These are phyloP conservation scores for Bubo blakistoni DNA, from an alignment of 2,113 vertebrate genomes.

Conservation along the genomic window DNA sequence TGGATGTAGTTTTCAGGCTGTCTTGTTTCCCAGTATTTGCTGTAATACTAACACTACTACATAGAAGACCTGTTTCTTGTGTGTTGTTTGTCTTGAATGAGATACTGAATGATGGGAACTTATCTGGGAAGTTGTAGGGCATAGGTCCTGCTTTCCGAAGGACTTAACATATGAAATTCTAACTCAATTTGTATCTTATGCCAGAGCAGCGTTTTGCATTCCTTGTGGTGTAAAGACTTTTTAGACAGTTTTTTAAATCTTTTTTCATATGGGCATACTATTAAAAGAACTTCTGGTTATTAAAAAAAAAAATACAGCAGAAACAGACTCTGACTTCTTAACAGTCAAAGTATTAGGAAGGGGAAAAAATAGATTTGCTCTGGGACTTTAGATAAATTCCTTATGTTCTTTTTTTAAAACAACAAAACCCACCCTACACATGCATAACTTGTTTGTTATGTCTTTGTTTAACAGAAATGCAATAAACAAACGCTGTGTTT, in stretches of 20 bases:
- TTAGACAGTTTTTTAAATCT: neutral
- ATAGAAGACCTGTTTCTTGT: neutral
- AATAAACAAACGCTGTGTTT: neutral
- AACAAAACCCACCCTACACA: neutral
- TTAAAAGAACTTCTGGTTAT: neutral
- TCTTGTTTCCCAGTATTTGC: neutral
- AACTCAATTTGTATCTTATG: neutral
- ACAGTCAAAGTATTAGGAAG: neutral
- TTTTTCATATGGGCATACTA: neutral
- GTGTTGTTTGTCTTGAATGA: neutral
- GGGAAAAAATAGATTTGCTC: neutral
- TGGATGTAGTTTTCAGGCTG: neutral
- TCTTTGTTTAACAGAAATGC: neutral
- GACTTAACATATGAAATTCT: neutral
- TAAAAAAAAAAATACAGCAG: neutral
- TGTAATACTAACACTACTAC: neutral
- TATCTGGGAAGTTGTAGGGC: neutral
- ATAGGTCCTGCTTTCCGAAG: neutral
- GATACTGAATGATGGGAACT: neutral
- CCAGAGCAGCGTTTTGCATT: neutral
- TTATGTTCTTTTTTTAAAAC: neutral
- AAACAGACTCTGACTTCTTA: neutral
- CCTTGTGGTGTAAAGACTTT: neutral
- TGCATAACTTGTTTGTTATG: neutral
- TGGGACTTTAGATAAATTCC: neutral